Base-by-base conservation (phyloP, 2,113 vertebrate genomes). In the Leptodactylus fuscus region DNA sequence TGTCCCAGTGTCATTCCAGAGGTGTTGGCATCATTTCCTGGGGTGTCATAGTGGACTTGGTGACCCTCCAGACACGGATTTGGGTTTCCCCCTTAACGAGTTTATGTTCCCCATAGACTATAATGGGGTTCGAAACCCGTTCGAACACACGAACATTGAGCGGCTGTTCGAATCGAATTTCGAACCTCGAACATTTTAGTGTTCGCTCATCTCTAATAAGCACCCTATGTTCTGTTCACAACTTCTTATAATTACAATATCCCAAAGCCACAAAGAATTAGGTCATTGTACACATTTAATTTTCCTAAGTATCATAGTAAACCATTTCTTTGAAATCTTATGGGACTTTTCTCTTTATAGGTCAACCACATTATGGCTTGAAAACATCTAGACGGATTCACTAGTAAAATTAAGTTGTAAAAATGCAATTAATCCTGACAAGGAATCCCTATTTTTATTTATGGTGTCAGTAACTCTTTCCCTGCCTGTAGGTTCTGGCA, bases 321-420 rank as follows among this genome's bases (percentile, higher is more conserved):
- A 4, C 32, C 34, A 69, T 69, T 36, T 69, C 62, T 20, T 22
- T 69, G 18, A 69, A 69, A 69, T 69, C 65, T 36, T 69, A 20
- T 10, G 18, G 65, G 34, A 69, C 65, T 69, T 69, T 69, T 69
- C 34, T 69, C 34, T 69, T 69, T 69, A 34, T 69, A 69, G 71
- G 41, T 75, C 41, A 75, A 49, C 71, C 41, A 49, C 44, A 75
- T 46, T 46, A 75, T 49, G n/a, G 44, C 44, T 48, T 46, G 71
- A 73, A 73, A 73, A 73, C 70, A 73, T 73, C 70, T 44, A 75
- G 71, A 48, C 27, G 24, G 44, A 76, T 76, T 76, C 44, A 76
- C 71, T 29, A 76, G 73, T 76, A 32, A 49, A 49, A 76, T 49
- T 76, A 49, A 76, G 73, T 51, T 32, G 44, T 49, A 49, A 76